These are phyloP conservation scores for Anoplius nigerrimus DNA, from an alignment of 2,888 invertebrate genomes.

Conservation along the genomic window DNA sequence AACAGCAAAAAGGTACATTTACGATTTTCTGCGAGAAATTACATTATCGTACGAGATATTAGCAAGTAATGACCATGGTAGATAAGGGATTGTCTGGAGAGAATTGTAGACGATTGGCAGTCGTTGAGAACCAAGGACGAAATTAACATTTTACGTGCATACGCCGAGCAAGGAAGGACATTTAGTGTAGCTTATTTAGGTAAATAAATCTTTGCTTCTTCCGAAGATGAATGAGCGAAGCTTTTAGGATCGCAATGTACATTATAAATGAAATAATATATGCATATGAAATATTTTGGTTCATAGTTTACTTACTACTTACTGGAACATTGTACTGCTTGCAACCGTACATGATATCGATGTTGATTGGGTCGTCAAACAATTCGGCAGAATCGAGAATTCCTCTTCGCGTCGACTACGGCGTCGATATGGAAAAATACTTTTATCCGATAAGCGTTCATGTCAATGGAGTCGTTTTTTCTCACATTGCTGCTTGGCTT, in stretches of 20 bases:
- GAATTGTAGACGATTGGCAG: conserved; percentile 8
- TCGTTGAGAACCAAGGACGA: not conserved
- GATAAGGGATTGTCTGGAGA: conserved; percentile 5
- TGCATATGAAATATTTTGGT: not conserved
- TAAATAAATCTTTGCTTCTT: not conserved
- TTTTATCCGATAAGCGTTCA: not conserved
- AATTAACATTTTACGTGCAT: not conserved
- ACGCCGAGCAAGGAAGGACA: not conserved
- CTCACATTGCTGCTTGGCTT: not conserved
- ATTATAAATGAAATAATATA: not conserved
- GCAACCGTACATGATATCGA: not conserved
- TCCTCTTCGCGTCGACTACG: not conserved
- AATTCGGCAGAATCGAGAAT: not conserved
- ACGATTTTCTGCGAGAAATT: too few relatives aligned
- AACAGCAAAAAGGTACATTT: not conserved
- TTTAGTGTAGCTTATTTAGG: not conserved
- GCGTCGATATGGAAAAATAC: not conserved
- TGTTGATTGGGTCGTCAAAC: not conserved
- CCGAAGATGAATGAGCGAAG: not conserved
- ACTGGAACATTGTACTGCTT: not conserved
- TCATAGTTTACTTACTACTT: conserved; percentile 1
- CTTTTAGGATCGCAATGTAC: too few relatives aligned
- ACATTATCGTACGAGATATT: too few relatives aligned
- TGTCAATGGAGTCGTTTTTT: not conserved
- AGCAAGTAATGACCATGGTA: not conserved